Evolutionary conservation across 2,797 vertebrate species (phyloP), one percentile per base, ranked within the genome.

Genomic region (Poliocrania exsul): DNA sequence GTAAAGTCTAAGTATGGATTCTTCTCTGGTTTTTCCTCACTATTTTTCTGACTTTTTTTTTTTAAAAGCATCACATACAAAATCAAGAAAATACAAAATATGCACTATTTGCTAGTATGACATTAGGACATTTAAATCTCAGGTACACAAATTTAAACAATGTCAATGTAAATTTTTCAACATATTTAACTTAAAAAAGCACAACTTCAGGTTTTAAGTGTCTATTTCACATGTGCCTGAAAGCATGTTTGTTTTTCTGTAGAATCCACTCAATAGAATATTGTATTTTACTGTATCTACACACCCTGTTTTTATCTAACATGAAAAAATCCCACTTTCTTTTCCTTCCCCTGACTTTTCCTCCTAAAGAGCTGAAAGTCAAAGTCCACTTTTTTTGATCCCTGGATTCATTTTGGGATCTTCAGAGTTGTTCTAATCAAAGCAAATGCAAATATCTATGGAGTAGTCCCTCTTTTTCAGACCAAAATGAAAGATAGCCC

Each of bases 371-470:
- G 24, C 9, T 33, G 19, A 74, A 67, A 31, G 33, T 57, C 2
- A 24, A 37, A 57, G 10, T 18, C 31, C 7, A 10, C 3, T 2
- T 56, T 75, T 75, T 83, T 40, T 0, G 0, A 53, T 1, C 4
- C 6, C 3, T 7, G 42, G n/a, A 13, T 75, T 23, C 3, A 0
- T 67, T 78, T 54, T 26, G n/a, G 24, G 19, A 44, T 28, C 24
- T 62, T 21, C 17, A 54, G 14, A 81, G 9, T 24, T 67, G 11
- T 50, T 83, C 31, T 67, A 77, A 78, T 13, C 10, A 65, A 42
- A 64, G 16, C 13, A 78, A 89, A 82, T 29, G 6, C 31, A 38
- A 42, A 46, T 61, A 28, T 8, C 49, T 53, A 33, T 14, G 6
- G 16, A 38, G 16, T 7, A 38, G 13, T 23, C 9, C 72, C 5